A percentile compares a stretch with the other conserved stretches of the same genome.
phyloP scores from a whole-genome alignment of 2,888 invertebrate species.

The Limnephilus lunatus region DNA sequence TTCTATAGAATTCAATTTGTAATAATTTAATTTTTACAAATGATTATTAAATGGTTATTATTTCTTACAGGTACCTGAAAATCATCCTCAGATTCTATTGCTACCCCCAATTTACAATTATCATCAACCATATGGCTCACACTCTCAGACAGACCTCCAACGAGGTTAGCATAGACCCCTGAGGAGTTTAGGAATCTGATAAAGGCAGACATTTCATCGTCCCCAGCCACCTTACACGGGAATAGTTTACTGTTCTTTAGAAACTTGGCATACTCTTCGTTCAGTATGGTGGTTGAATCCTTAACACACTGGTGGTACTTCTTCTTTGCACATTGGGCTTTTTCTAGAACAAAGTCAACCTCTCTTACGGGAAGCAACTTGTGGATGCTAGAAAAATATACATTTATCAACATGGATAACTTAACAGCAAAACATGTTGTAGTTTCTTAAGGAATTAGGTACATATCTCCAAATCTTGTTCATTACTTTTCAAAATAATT shows the following conservation, averaged over 20 bases:
- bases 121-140: constrained; percentile 25
- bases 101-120: constrained; percentile 37
- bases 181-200: constrained; percentile 23
- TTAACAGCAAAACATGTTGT: background rate
- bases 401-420: background rate
- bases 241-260: constrained; percentile 32
- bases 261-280: constrained; percentile 46
- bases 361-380: constrained; percentile 36
- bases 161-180: constrained; percentile 35
- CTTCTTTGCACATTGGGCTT: constrained; percentile 35
- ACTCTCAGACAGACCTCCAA: background rate
- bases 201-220: constrained; percentile 51
- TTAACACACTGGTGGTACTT: constrained; percentile 45
- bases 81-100: constrained; percentile 10
- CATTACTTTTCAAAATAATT: no score
- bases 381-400: constrained; percentile 41
- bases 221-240: constrained; percentile 37
- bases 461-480: background rate
- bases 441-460: background rate
- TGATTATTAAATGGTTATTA: background rate
- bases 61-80: constrained; percentile 21
- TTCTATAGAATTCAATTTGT: background rate
- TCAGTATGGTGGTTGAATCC: constrained; percentile 31
- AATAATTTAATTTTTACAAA: background rate
- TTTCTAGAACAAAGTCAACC: constrained; percentile 19